Evolutionary conservation across 2,797 vertebrate genomes (phyloP), one percentile per base, ranked within the genome.

Genomic region (Malurus leucopterus): DNA sequence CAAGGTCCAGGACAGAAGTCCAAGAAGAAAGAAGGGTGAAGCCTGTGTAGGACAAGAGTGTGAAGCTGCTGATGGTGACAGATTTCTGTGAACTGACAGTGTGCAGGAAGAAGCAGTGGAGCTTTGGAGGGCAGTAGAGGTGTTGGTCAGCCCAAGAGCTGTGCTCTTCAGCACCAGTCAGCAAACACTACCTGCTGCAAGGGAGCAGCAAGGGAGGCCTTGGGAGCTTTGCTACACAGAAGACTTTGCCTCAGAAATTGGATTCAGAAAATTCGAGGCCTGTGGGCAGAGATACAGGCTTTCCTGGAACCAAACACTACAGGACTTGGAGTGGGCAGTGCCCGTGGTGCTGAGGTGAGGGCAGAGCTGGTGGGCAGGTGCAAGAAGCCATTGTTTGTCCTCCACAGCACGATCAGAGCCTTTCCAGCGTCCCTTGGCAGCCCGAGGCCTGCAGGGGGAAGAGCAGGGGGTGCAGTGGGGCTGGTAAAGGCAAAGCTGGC

Each of bases 31-130:
- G 67, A 14, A 7, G 26, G 1, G 27, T 4, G 26, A 47, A 19
- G 3, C 23, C 49, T 49, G 6, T 14, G 1, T 0, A 4, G 34
- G 49, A 4, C 1, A 30, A 65, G 36, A 1, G 2, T 1, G 19
- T 3, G 73, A 7, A 9, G 24, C 46, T 79, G 59, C 59, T 27
- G 61, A 5, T 2, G 1, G 6, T 9, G 47, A 8, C 6, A 7
- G 0, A 2, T 20, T 29, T 16, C 24, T 34, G 71, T 53, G 41
- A 29, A 1, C 55, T 44, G n/a, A 19, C 44, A 43, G 0, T 0
- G 8, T 8, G 53, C 41, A 5, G 5, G 19, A 4, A 8, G 9
- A 43, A 36, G 22, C 36, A 8, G 6, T 15, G 62, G 20, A 1
- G 26, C 17, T 6, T 13, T 0, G 0, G 54, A 11, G 55, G 53